Evolutionary conservation across 2,888 invertebrate genomes (phyloP).

Genomic region (Corbicula japonica): DNA sequence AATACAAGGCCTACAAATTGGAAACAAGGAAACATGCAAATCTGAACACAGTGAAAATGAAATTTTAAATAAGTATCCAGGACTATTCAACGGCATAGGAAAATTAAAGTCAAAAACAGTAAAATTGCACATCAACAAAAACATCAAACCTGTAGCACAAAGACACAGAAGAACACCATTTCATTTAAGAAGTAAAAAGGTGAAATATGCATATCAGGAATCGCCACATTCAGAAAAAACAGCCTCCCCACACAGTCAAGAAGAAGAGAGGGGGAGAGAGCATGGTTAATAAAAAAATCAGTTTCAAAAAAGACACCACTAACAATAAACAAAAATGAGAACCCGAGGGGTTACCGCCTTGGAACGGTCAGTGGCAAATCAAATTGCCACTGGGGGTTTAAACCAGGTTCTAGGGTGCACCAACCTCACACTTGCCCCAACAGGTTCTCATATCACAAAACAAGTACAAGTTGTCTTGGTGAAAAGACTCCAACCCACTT

Average conservation of each 20-base stretch:
- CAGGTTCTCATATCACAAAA: no score
- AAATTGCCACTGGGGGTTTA: no score
- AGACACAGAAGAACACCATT: slow-evolving; percentile 49
- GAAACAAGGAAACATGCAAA: slow-evolving; percentile 55
- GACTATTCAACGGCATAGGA: no score
- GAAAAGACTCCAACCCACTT: no score
- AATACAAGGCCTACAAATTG: no score
- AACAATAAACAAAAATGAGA: slow-evolving; percentile 57
- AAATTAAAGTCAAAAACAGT: slow-evolving; percentile 49
- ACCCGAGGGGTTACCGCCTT: slow-evolving; percentile 68
- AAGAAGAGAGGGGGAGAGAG: no score
- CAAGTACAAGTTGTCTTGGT: no score
- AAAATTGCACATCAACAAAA: slow-evolving; percentile 51
- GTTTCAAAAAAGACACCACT: no score
- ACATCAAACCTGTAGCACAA: slow-evolving; percentile 47
- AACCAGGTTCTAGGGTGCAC: no score
- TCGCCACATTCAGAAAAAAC: slow-evolving; percentile 71
- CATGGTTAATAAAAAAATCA: no score
- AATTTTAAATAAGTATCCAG: slow-evolving; percentile 35
- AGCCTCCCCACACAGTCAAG: slow-evolving; percentile 53
- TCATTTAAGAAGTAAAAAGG: slow-evolving; percentile 49
- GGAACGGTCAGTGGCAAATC: no score
- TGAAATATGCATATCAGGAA: slow-evolving; percentile 56
- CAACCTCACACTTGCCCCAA: no score
- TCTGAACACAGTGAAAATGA: slow-evolving; percentile 32